These are phyloP conservation scores for Oreocharis arfaki DNA, from an alignment of 2,113 vertebrate species.

Conservation along the genomic window DNA sequence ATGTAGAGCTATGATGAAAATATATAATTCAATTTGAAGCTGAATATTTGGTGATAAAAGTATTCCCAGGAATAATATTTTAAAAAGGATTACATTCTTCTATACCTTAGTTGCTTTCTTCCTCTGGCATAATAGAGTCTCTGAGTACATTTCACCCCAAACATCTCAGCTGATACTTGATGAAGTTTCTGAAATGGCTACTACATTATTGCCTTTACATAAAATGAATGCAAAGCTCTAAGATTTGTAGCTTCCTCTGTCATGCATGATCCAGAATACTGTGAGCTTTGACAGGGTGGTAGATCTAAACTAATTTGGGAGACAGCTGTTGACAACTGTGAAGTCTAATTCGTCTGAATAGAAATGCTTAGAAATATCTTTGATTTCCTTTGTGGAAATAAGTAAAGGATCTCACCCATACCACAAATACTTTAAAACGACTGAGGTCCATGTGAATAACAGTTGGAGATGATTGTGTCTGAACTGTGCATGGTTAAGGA, in stretches of 20 bases:
- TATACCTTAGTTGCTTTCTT: slow-evolving; percentile 49
- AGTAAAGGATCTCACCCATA: neutral
- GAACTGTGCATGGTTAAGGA: neutral
- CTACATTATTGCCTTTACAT: slow-evolving; percentile 10
- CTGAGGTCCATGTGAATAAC: neutral
- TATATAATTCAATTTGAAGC: slow-evolving; percentile 63
- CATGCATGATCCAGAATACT: neutral
- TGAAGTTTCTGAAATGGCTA: slow-evolving; percentile 47
- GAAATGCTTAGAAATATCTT: slow-evolving; percentile 8
- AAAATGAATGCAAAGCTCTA: neutral
- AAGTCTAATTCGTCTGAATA: neutral
- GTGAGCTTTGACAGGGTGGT: slow-evolving; percentile 6
- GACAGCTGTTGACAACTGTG: slow-evolving; percentile 25
- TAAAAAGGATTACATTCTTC: slow-evolving; percentile 59
- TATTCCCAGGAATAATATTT: slow-evolving; percentile 71
- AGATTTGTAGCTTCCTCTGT: neutral
- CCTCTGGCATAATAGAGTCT: slow-evolving; percentile 34
- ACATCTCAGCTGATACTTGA: slow-evolving; percentile 28
- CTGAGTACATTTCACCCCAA: slow-evolving; percentile 8
- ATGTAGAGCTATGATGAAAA: slow-evolving; percentile 46
- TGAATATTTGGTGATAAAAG: slow-evolving; percentile 64
- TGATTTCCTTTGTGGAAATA: slow-evolving; percentile 45
- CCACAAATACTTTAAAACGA: slow-evolving; percentile 37
- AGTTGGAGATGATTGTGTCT: neutral
- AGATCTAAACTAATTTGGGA: neutral